Base-by-base conservation (phyloP, 2,888 invertebrate genomes). In the Physocephala rufipes region DNA sequence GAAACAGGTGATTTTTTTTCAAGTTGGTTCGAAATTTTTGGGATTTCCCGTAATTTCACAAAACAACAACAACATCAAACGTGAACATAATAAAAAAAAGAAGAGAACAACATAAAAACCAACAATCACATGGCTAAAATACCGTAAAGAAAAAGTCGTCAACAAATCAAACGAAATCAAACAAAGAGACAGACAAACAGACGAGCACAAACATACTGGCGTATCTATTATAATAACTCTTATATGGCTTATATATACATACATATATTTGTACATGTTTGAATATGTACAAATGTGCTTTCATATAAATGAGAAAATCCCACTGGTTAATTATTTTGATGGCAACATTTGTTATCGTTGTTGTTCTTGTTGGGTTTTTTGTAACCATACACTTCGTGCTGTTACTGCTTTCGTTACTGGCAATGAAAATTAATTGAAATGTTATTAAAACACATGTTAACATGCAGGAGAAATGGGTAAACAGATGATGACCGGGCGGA, bases 311-410 rank as follows among this genome's bases (percentile, higher is more conserved):
- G 45, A 30, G 49, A 62, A 61, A 68, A 62, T 62, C 68, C 59
- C 68, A 68, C 67, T 59, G 49, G 51, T 68, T 36, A 67, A 55
- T 58, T 19, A n/a, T 58, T 67, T 36, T 45, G 45, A 21, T 47
- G 19, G 49, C 51, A 51, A 66, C 53, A 36, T 15, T 64, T 2
- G 28, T 51, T 1, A 28, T 53, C 2, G 26, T 21, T 65, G 28
- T n/a, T 51, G 64, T 53, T 51, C 19, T 53, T 55, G 47, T n/a
- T 67, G 4, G 36, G 67, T 45, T 47, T n/a, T 26, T 24, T 28
- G 61, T 43, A 9, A 47, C 28, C 24, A 55, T 19, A 66, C 66
- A 55, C 66, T n/a, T 7, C 49, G 49, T 19, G 36, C 36, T 36
- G 16, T 49, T 49, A 12, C 4, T 53, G 53, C n/a, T 24, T 7